These are phyloP conservation scores for Baccha elongata DNA, from an alignment of 2,888 invertebrate species.

Conservation along the genomic window DNA sequence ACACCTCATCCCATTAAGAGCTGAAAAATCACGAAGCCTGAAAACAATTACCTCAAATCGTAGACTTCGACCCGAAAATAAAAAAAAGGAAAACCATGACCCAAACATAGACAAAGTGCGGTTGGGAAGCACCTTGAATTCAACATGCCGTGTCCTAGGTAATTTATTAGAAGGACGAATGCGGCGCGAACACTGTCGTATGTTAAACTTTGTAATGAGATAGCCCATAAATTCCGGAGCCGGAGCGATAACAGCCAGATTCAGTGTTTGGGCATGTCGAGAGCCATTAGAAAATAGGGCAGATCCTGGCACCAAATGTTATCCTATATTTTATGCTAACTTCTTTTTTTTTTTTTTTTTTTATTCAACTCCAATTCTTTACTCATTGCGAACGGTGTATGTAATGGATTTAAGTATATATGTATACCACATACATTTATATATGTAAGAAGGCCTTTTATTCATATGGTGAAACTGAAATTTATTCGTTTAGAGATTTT, in stretches of 20 bases:
- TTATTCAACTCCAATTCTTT: slow-evolving; percentile 7
- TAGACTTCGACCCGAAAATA: slow-evolving; percentile 7
- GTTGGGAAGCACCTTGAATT: slow-evolving; percentile 43
- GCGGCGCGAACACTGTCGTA: slow-evolving; percentile 53
- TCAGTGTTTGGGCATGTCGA: slow-evolving; percentile 39
- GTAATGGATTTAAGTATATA: slow-evolving; percentile 27
- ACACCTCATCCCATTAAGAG: slow-evolving; percentile 4
- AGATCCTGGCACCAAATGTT: slow-evolving; percentile 35
- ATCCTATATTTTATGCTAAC: slow-evolving; percentile 9
- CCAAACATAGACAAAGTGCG: slow-evolving; percentile 53
- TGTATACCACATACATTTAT: background rate
- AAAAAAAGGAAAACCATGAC: slow-evolving; percentile 21
- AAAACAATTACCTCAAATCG: slow-evolving; percentile 51
- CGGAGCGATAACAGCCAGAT: slow-evolving; percentile 62
- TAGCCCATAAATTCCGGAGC: slow-evolving; percentile 59
- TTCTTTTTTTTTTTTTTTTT: slow-evolving; percentile 7
- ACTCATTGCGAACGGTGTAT: slow-evolving; percentile 23
- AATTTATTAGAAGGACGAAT: slow-evolving; percentile 64
- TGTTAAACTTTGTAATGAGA: slow-evolving; percentile 66
- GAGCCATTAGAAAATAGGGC: slow-evolving; percentile 56
- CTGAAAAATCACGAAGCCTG: slow-evolving; percentile 35
- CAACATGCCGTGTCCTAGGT: slow-evolving; percentile 12
- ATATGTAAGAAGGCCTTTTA: slow-evolving; percentile 43
- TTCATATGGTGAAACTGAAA: slow-evolving; percentile 60
- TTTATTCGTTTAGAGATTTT: slow-evolving; percentile 62